phyloP scores from a whole-genome alignment of 2,113 vertebrate genomes.

The Natator depressus region DNA sequence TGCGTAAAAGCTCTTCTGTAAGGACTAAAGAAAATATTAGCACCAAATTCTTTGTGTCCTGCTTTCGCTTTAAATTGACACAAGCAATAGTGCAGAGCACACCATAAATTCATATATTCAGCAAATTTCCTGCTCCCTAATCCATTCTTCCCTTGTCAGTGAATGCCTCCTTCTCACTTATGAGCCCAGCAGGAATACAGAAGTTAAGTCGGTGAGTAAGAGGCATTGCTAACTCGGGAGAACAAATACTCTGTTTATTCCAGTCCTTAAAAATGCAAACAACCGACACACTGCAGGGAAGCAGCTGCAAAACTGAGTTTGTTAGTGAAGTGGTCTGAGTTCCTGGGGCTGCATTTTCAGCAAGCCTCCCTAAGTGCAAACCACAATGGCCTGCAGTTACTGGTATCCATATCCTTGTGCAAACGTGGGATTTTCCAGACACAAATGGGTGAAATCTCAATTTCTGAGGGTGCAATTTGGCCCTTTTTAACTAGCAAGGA shows the following conservation, averaged over 20 bases:
- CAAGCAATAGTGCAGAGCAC: slow-evolving; percentile 14
- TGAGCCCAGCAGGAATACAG: slow-evolving; percentile 12
- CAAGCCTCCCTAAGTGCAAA: not conserved
- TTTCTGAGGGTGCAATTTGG: slow-evolving; percentile 1
- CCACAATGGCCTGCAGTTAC: not conserved
- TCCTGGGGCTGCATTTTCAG: not conserved
- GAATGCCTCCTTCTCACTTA: slow-evolving; percentile 10
- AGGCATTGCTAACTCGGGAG: slow-evolving; percentile 3
- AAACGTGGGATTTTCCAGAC: not conserved
- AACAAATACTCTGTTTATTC: slow-evolving; percentile 36
- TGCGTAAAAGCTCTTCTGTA: not conserved
- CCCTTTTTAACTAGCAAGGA: not conserved
- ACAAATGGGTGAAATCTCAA: not conserved
- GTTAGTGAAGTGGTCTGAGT: not conserved
- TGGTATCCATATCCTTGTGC: not conserved
- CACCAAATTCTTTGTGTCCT: slow-evolving; percentile 36
- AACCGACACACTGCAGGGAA: not conserved
- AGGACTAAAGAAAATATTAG: slow-evolving; percentile 12
- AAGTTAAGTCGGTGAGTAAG: slow-evolving; percentile 27
- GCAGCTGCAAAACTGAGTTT: not conserved
- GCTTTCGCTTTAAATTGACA: slow-evolving; percentile 32
- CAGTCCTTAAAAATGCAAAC: not conserved
- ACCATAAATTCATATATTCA: slow-evolving; percentile 45
- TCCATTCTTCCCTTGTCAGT: slow-evolving; percentile 33
- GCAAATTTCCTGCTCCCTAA: slow-evolving; percentile 65